Percentiles rank a stretch among this genome's conserved stretches.
These are phyloP conservation scores for Drosophila triauraria DNA, from an alignment of 1,140 invertebrate species.

Conservation along the genomic window DNA sequence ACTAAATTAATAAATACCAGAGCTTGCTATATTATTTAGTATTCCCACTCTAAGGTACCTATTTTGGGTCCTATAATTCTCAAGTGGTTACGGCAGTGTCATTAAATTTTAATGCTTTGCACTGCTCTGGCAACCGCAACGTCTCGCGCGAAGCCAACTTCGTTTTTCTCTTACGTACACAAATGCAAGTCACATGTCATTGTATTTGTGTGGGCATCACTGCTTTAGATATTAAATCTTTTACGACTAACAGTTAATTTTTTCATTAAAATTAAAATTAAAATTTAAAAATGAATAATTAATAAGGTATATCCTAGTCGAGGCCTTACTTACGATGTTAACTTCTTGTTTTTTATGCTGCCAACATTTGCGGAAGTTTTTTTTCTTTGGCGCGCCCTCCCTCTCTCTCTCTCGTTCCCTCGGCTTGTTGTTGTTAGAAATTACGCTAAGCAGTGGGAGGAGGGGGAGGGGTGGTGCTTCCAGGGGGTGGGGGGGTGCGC, in stretches of 20 bases:
- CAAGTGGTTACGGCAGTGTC: not conserved
- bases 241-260: too few relatives aligned
- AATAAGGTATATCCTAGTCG: not conserved
- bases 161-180: too few relatives aligned
- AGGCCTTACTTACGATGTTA: not conserved
- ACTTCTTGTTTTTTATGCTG: slow-evolving; percentile 10
- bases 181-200: too few relatives aligned
- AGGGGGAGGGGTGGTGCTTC: slow-evolving; percentile 6
- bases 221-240: too few relatives aligned
- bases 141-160: too few relatives aligned
- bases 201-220: too few relatives aligned
- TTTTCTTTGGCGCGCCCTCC: slow-evolving; percentile 10
- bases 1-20: too few relatives aligned
- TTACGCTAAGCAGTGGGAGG: slow-evolving; percentile 62
- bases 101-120: too few relatives aligned
- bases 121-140: too few relatives aligned
- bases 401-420: slow-evolving; percentile 16
- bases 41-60: too few relatives aligned
- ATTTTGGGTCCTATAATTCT: not conserved
- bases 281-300: not conserved
- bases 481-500: slow-evolving; percentile 7
- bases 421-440: slow-evolving; percentile 64
- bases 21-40: too few relatives aligned
- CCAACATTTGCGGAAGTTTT: slow-evolving; percentile 43
- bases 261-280: too few relatives aligned